Conservation (phyloP, 1,140 invertebrate species). For the Tetranychus cinnabarinus region DNA sequence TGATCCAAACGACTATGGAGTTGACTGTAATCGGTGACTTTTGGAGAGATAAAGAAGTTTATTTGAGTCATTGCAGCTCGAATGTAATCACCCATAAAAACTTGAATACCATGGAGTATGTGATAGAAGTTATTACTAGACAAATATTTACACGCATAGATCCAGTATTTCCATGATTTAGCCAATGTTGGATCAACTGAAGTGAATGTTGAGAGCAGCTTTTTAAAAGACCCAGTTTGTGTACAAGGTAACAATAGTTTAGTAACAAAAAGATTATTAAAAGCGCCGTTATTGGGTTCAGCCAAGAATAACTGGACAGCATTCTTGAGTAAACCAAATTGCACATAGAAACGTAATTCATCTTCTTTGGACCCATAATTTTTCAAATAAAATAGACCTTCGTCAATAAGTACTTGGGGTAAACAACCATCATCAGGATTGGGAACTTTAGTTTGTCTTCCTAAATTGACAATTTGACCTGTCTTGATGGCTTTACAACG, state of each 20-base stretch:
- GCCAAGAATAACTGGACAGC: conserved; percentile 19
- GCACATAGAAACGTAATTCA: conserved; percentile 19
- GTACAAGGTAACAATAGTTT: conserved; percentile 20
- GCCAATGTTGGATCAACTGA: conserved; percentile 19
- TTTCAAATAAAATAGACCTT: conserved; percentile 19
- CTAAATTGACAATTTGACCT: not conserved
- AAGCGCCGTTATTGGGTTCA: not conserved
- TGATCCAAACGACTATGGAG: not conserved
- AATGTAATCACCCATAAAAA: conserved; percentile 14
- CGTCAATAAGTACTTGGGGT: conserved; percentile 1
- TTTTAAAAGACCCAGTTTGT: conserved; percentile 18
- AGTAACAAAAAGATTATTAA: conserved; percentile 21
- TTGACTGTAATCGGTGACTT: not conserved
- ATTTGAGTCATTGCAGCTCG: conserved; percentile 13
- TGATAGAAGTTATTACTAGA: conserved; percentile 18
- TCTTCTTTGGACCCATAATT: conserved; percentile 20
- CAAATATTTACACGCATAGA: conserved; percentile 21
- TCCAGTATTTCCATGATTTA: conserved; percentile 19
- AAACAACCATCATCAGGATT: not conserved
- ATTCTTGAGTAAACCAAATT: conserved; percentile 21
- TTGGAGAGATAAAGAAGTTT: conserved; percentile 8
- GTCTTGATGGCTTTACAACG: not conserved
- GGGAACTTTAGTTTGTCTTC: not conserved
- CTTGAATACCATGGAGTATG: conserved; percentile 18
- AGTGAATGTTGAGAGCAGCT: conserved; percentile 19